Evolutionary conservation across 2,797 vertebrate species (phyloP), one percentile per base, ranked within the genome.

Genomic region (Dendrocincla tyrannina): DNA sequence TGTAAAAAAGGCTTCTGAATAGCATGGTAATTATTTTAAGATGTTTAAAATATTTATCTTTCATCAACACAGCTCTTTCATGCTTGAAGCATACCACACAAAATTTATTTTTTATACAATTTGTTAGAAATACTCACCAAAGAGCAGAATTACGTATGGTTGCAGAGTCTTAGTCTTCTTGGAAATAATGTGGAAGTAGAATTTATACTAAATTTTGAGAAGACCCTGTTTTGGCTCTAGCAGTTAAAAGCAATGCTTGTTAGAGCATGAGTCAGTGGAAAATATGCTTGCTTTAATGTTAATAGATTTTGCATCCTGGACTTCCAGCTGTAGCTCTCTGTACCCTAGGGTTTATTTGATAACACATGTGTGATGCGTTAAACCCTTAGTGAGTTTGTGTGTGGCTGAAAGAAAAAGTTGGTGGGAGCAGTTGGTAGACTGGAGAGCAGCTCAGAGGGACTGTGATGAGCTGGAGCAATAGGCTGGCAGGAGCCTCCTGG

Each of bases 1-100:
- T 89, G 12, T 63, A 72, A 68, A 44, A 41, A 44, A 13, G 47
- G 33, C 88, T 90, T 87, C 70, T 91, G 50, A 72, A 52, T 68
- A 64, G 35, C 25, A 52, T 1, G 7, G 17, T 53, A 50, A 35
- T 33, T 86, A 16, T 3, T 74, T 91, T 42, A n/a, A 81, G 59
- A 16, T 52, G 17, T 70, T 87, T 32, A 64, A 78, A 84, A 23
- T 63, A 27, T 18, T 88, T 67, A 22, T 56, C 24, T 83, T 86
- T 50, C 16, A 41, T 84, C 35, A 82, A 37, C 15, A 79, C 78
- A 60, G 3, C 41, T 70, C 37, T 44, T 59, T 84, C 16, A 18
- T 72, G 33, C 70, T 75, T 78, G 49, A 81, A 59, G 37, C 32
- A 33, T 44, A 49, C 28, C 5, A 16, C 47, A 33, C 7, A 88